Base-by-base conservation (phyloP, 2,888 invertebrate species). In the Platerodrilus igneus region DNA sequence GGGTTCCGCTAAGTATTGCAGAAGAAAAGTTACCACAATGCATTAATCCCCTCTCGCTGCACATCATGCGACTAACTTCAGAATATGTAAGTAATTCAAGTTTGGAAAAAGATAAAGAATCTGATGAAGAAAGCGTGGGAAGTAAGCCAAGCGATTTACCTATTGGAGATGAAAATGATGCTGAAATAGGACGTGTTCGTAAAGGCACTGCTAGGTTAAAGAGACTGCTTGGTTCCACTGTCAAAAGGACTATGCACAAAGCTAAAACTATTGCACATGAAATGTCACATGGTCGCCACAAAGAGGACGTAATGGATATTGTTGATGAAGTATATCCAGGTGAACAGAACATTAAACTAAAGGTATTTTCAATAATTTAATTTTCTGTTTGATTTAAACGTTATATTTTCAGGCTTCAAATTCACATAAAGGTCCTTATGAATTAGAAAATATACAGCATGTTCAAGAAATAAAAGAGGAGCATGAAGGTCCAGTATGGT, bases 401-500 rank as follows among this genome's bases (percentile, higher is more conserved):
- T 20, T n/a, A 37, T 1, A 33, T 26, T 51, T 51, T 36, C 32
- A 64, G 68, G 94, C 95, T 0, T 89, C 93, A 1, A 91, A 90
- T 60, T 91, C 91, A 40, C 94, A 96, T 66, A 96, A 96, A 64
- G 96, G 96, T 0, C 96, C 95, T 0, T 93, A 91, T 62, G 96
- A 99, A 68, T 97, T 97, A 68, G 81, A 81, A 44, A 89, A 92
- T 31, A 75, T 96, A 14, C 82, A 91, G 61, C 87, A 93, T 54
- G 88, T 96, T 1, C 89, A 89, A 72, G 93, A 86, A 53, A 47
- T 69, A 10, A 63, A 62, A 40, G 65, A 66, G 20, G 65, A 65
- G 47, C 93, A 95, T 66, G 79, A 81, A 7, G 93, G 94, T 27
- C 93, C 97, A 1, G 91, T 99, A 53, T 99, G 97, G 97, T 94